phyloP scores from a whole-genome alignment of 1,140 invertebrate genomes.

The Drosophila kanapiae region DNA sequence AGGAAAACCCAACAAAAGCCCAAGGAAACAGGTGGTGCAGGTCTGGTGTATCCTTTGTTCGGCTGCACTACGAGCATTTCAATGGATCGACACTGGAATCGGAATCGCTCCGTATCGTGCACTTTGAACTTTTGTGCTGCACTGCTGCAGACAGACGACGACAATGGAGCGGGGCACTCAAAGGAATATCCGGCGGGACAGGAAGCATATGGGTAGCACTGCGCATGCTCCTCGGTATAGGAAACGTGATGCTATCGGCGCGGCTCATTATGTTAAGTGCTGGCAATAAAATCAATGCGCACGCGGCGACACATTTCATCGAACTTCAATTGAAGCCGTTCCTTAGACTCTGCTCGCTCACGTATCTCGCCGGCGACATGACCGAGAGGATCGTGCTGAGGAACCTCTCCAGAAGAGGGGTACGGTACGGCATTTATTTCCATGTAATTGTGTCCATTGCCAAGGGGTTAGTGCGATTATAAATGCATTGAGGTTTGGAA shows the following conservation, averaged over 20 bases:
- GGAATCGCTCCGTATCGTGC: slow-evolving; percentile 30
- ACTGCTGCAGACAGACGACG: slow-evolving; percentile 55
- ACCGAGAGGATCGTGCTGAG: slow-evolving; percentile 52
- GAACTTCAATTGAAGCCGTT: slow-evolving; percentile 79
- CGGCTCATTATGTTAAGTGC: slow-evolving; percentile 81
- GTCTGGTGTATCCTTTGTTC: slow-evolving; percentile 63
- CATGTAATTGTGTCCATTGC: slow-evolving; percentile 56
- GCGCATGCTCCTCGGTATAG: slow-evolving; percentile 61
- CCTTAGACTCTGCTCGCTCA: slow-evolving; percentile 38
- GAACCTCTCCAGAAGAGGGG: slow-evolving; percentile 11
- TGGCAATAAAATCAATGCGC: slow-evolving; percentile 81
- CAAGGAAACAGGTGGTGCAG: slow-evolving; percentile 78
- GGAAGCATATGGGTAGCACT: slow-evolving; percentile 69
- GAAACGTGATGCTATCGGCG: slow-evolving; percentile 78
- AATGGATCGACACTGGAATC: slow-evolving; percentile 32
- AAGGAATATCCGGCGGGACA: slow-evolving; percentile 80
- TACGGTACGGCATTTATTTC: slow-evolving; percentile 42
- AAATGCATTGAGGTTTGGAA: slow-evolving; percentile 47
- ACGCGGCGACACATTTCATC: slow-evolving; percentile 66
- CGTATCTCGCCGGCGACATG: slow-evolving; percentile 43
- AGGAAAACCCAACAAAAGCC: slow-evolving; percentile 57
- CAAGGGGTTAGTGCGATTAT: slow-evolving; percentile 29
- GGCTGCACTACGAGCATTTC: slow-evolving; percentile 57
- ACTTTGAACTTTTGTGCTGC: slow-evolving; percentile 78
- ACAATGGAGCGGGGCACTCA: slow-evolving; percentile 65